A percentile compares a stretch with the other conserved stretches of the same genome.
Evolutionary conservation across 2,797 vertebrate species (phyloP).

Genomic region (Myiothlypis chrysogaster): DNA sequence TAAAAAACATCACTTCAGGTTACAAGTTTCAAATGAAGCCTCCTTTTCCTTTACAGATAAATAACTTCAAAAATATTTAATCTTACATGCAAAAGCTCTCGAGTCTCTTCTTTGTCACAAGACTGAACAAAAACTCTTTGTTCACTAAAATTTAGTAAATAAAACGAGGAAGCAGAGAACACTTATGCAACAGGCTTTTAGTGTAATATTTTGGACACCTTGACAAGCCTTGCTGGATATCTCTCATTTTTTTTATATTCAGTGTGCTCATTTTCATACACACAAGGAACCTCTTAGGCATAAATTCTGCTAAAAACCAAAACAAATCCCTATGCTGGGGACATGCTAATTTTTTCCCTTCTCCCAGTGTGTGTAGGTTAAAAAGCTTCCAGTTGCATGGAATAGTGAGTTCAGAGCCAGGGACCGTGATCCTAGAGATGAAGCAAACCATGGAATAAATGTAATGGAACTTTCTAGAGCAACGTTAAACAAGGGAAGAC

Average conservation of each 20-base stretch:
- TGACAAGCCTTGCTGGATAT: background rate
- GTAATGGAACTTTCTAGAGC: background rate
- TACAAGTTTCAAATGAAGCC: background rate
- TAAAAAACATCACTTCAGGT: background rate
- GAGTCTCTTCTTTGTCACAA: background rate
- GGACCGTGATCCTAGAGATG: background rate
- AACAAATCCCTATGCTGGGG: background rate
- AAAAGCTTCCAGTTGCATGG: background rate
- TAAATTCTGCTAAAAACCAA: background rate
- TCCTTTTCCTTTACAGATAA: background rate
- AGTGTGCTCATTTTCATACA: background rate
- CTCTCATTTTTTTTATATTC: background rate
- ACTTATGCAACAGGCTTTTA: rapidly evolving
- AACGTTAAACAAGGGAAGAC: background rate
- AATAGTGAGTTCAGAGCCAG: background rate
- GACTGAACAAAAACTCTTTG: background rate
- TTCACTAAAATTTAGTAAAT: background rate
- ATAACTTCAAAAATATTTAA: background rate
- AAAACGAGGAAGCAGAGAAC: background rate
- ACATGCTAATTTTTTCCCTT: rapidly evolving
- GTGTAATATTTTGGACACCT: background rate
- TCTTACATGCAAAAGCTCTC: background rate
- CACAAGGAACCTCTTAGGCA: background rate
- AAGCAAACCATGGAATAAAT: background rate
- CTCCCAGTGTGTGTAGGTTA: rapidly evolving